These are phyloP conservation scores for Chloroceryle amazona DNA, from an alignment of 2,797 vertebrate species.

Conservation along the genomic window DNA sequence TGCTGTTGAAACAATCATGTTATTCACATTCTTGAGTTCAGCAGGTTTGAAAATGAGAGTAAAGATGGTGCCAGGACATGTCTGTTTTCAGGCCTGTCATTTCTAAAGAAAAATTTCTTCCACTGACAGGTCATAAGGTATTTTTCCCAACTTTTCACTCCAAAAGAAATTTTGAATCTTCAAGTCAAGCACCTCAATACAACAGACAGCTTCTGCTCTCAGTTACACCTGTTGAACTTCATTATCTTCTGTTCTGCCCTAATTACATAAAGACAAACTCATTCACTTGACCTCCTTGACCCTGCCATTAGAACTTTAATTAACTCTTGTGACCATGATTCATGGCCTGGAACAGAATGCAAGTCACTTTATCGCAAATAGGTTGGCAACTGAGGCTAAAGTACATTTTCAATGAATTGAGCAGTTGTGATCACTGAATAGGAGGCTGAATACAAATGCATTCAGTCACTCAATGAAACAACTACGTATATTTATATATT, in stretches of 20 bases:
- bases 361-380: constrained; percentile 9
- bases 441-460: not conserved
- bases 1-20: not conserved
- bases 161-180: not conserved
- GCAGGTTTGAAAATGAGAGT: not conserved
- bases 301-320: constrained; percentile 47
- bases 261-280: constrained; percentile 48
- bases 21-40: not conserved
- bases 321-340: constrained; percentile 37
- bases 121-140: not conserved
- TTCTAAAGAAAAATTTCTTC: not conserved
- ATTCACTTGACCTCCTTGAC: constrained; percentile 59
- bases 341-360: constrained; percentile 40
- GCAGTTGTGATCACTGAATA: not conserved
- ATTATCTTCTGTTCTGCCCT: constrained; percentile 4
- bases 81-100: not conserved
- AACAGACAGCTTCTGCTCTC: not conserved
- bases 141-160: not conserved
- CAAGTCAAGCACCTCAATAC: not conserved
- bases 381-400: not conserved
- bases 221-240: constrained; percentile 39
- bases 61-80: not conserved
- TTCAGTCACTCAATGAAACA: not conserved
- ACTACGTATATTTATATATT: constrained; percentile 12
- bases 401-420: constrained; percentile 15